Percentiles rank a stretch among this genome's conserved stretches.
These are phyloP conservation scores for Corythaixoides concolor DNA, from an alignment of 2,113 vertebrate species.

Conservation along the genomic window DNA sequence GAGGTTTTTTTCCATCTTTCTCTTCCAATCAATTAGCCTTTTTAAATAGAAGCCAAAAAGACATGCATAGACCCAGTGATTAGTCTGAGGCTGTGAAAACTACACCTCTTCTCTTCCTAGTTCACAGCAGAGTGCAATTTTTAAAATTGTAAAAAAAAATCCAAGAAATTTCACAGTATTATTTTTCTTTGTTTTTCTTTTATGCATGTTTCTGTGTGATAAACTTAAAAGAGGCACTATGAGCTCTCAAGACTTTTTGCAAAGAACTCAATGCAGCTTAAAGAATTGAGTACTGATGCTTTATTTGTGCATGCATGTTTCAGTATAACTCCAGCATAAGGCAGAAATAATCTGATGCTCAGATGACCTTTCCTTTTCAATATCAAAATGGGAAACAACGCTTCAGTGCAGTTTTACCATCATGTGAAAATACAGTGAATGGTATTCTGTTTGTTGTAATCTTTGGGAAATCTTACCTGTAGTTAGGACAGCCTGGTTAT, in stretches of 20 bases:
- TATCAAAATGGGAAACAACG: background rate
- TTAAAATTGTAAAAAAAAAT: background rate
- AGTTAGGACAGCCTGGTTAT: background rate
- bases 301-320: background rate
- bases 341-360: background rate
- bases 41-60: background rate
- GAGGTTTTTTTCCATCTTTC: background rate
- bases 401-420: background rate
- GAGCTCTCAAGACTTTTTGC: background rate
- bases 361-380: background rate
- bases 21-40: background rate
- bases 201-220: background rate
- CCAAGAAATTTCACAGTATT: background rate
- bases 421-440: background rate
- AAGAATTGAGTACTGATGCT: background rate
- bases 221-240: background rate
- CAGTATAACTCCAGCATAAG: background rate
- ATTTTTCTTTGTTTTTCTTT: background rate
- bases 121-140: background rate
- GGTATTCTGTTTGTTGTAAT: background rate
- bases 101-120: background rate
- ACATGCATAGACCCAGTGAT: background rate
- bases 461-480: background rate
- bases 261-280: background rate
- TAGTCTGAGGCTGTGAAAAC: background rate